Conservation (phyloP, 1,140 invertebrate genomes). For the Acyrthosiphon pisum region DNA sequence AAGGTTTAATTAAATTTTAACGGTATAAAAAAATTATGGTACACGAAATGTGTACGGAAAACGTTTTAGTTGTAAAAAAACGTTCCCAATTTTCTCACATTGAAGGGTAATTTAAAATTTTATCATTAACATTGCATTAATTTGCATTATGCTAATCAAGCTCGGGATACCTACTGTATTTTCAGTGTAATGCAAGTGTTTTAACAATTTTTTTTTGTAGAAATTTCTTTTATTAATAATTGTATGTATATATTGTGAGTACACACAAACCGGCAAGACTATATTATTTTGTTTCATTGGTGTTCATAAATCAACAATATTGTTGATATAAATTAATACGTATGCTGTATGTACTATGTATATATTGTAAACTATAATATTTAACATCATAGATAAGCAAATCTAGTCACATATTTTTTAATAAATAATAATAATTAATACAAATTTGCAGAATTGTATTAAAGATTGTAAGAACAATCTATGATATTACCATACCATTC, state of each 20-base stretch:
- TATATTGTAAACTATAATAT: not conserved
- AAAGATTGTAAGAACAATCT: not conserved
- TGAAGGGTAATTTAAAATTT: not conserved
- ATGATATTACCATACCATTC: not conserved
- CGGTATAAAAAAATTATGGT: not conserved
- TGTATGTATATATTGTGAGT: not conserved
- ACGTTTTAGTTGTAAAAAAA: not conserved
- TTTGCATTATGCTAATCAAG: no score
- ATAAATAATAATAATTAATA: not conserved
- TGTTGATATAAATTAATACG: not conserved
- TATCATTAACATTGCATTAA: not conserved
- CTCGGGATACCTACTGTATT: not conserved
- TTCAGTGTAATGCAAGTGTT: not conserved
- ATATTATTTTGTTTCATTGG: not conserved
- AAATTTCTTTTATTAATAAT: not conserved
- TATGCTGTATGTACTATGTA: no score
- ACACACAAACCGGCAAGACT: no score
- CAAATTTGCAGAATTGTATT: not conserved
- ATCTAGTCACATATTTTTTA: not conserved
- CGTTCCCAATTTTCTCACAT: not conserved
- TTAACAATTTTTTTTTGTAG: not conserved
- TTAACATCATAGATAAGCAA: not conserved
- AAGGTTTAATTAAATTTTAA: conserved; percentile 20
- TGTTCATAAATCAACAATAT: not conserved
- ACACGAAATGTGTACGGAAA: not conserved